Evolutionary conservation across 2,888 invertebrate genomes (phyloP), one percentile per base, ranked within the genome.

Genomic region (Neuroscelio doddi): DNA sequence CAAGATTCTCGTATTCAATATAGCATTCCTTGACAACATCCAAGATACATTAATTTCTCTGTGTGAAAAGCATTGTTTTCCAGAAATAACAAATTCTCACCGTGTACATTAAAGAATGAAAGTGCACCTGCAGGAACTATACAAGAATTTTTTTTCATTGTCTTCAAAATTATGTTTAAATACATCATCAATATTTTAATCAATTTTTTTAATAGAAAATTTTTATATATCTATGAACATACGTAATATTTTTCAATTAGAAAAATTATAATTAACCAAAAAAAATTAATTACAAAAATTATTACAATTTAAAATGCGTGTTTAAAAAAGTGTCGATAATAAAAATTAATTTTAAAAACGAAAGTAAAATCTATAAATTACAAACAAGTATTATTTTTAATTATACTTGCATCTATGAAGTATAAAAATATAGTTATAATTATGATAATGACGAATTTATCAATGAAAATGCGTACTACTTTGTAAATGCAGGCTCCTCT

Each of bases 31-130:
- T 46, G 56, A 56, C 64, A 64, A 55, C 64, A 64, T 64, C 55
- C 55, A 8, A 64, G 64, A 47, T 64, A 44, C 64, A 56, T 64
- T 58, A 59, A 59, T 64, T 64, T 64, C 64, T 64, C 59, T 56
- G 29, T 64, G 64, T 38, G 64, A 64, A 59, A 59, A 59, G 64
- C 64, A 59, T 64, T 64, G 64, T 64, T 55, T 50, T 38, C 36
- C 39, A 29, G 15, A 58, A 55, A 34, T 46, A 42, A 59, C 59
- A 42, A 64, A 64, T 55, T 59, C 59, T 59, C 58, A 58, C 44
- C 58, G 46, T 50, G 55, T 10, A 24, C 24, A 24, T 24, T 41
- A 41, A 24, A 45, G 59, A 55, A 55, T 64, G 64, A 64, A 59
- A 59, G 64, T 64, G 52, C 39, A 50, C 58, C 32, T 46, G 16